These are phyloP conservation scores for Drosophila parvula DNA, from an alignment of 1,140 invertebrate species.

Conservation along the genomic window DNA sequence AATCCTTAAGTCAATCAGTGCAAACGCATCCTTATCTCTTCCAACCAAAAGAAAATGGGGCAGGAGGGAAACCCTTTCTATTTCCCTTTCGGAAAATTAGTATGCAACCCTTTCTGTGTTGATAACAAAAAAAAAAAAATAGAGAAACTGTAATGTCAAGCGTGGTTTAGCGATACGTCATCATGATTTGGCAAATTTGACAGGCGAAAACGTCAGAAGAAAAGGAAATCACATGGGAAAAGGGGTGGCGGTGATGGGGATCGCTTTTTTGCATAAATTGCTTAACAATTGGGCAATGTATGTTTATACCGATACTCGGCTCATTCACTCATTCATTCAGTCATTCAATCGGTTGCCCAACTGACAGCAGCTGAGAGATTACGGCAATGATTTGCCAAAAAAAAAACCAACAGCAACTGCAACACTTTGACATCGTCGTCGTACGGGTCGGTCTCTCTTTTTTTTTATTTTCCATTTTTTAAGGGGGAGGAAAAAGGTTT, in stretches of 20 bases:
- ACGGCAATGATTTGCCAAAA: conserved; percentile 67
- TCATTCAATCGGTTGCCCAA: conserved; percentile 51
- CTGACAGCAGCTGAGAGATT: conserved; percentile 76
- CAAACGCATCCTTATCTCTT: conserved; percentile 44
- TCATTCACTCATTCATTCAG: conserved; percentile 31
- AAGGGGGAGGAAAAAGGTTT: neutral
- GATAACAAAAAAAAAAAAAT: conserved; percentile 56
- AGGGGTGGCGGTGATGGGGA: conserved; percentile 7
- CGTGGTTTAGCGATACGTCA: conserved; percentile 77
- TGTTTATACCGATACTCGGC: conserved; percentile 36
- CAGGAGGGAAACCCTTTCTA: conserved; percentile 4
- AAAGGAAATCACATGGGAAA: conserved; percentile 20
- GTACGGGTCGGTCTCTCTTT: neutral
- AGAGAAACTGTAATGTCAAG: conserved; percentile 63
- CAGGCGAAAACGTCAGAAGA: conserved; percentile 57
- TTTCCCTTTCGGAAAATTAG: conserved; percentile 42
- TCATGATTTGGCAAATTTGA: conserved; percentile 81
- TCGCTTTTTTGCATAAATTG: conserved; percentile 71
- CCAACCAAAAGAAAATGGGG: conserved; percentile 17
- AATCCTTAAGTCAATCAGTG: conserved; percentile 29
- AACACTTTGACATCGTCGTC: conserved; percentile 60
- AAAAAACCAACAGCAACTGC: conserved; percentile 41
- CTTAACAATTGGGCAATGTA: conserved; percentile 61
- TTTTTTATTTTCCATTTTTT: neutral
- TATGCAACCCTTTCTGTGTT: conserved; percentile 63